Conservation (phyloP, 1,140 invertebrate genomes). For the Eriosoma lanigerum region DNA sequence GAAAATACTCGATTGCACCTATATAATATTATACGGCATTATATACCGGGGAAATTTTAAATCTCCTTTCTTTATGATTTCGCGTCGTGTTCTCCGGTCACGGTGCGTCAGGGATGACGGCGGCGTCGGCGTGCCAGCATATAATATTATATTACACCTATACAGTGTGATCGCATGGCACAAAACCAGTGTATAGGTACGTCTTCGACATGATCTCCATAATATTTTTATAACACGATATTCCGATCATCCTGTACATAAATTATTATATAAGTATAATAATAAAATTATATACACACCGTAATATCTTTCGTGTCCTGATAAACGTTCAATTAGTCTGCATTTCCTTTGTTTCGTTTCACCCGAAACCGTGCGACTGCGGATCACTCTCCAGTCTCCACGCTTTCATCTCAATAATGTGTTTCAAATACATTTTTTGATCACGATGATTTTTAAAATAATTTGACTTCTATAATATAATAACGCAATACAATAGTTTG, state of each 20-base stretch:
- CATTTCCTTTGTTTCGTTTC: slow-evolving; percentile 31
- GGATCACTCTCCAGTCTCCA: not conserved
- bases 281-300: not conserved
- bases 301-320: not conserved
- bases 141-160: not conserved
- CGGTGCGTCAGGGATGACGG: not conserved
- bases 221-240: too few species aligned
- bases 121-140: not conserved
- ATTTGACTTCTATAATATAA: too few species aligned
- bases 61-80: not conserved
- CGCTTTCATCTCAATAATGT: slow-evolving; percentile 13
- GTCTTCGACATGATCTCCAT: too few species aligned
- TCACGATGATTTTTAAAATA: slow-evolving; percentile 12
- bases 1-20: not conserved
- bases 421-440: not conserved
- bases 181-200: too few species aligned
- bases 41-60: not conserved
- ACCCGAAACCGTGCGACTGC: slow-evolving; percentile 29
- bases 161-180: too few species aligned
- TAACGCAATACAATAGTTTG: too few species aligned
- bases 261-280: not conserved
- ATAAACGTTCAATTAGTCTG: slow-evolving; percentile 47
- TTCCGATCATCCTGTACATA: not conserved
- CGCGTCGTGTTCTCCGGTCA: not conserved
- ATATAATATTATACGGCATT: not conserved